Evolutionary conservation across 2,797 vertebrate species (phyloP).

Genomic region (Chelon labrosus): DNA sequence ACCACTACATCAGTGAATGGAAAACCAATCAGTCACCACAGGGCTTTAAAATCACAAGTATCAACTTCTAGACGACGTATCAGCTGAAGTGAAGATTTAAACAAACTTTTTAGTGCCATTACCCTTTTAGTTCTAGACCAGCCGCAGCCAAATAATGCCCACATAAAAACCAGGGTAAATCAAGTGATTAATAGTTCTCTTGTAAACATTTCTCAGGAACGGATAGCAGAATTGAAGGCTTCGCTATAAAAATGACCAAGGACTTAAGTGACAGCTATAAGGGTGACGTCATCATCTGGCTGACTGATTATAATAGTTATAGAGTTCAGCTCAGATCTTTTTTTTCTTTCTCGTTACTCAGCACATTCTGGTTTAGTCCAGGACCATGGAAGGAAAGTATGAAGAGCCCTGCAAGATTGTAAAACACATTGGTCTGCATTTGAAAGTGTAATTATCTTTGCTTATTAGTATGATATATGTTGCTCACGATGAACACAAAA

Average conservation of each 20-base stretch:
- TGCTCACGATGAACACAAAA: not conserved
- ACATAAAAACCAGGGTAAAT: conserved; percentile 11
- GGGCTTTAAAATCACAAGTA: conserved; percentile 1
- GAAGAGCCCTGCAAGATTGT: too few relatives aligned
- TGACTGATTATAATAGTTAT: conserved; percentile 17
- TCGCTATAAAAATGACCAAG: conserved; percentile 23
- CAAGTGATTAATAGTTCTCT: conserved; percentile 12
- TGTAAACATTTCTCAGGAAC: conserved; percentile 16
- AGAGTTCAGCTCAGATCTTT: conserved; percentile 27
- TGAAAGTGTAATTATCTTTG: not conserved
- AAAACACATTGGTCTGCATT: not conserved
- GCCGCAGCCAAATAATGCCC: not conserved
- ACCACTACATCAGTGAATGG: not conserved
- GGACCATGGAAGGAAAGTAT: not conserved
- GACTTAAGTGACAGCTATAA: conserved; percentile 11
- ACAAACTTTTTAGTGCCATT: not conserved
- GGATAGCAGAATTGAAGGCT: conserved; percentile 1
- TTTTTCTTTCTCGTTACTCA: not conserved
- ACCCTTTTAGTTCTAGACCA: not conserved
- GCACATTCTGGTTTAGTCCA: conserved; percentile 8
- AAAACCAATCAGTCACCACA: conserved; percentile 6
- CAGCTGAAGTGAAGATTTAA: not conserved
- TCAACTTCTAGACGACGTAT: not conserved
- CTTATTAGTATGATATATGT: not conserved
- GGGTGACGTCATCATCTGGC: conserved; percentile 17